These are phyloP conservation scores for Nothocercus nigrocapillus DNA, from an alignment of 2,113 vertebrate species.

Conservation along the genomic window DNA sequence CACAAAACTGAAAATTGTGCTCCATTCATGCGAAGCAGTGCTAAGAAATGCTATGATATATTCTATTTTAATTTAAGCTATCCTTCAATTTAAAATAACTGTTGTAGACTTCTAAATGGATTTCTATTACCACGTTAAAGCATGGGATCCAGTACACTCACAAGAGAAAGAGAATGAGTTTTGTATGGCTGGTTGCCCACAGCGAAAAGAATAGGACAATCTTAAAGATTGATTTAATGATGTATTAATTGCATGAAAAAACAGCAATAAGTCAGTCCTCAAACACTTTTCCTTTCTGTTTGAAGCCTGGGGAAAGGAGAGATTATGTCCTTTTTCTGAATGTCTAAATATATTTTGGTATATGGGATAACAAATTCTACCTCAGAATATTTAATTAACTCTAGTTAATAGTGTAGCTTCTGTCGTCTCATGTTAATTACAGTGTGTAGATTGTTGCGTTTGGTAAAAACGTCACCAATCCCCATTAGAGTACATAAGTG, in stretches of 20 bases:
- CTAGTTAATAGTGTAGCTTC: not conserved
- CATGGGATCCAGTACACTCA: not conserved
- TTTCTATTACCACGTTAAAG: not conserved
- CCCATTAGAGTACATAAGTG: not conserved
- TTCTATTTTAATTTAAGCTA: not conserved
- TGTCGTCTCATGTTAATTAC: not conserved
- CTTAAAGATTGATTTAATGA: not conserved
- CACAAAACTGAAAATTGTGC: not conserved
- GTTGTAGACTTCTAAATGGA: not conserved
- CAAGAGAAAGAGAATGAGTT: not conserved
- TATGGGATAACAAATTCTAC: not conserved
- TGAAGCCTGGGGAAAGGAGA: not conserved
- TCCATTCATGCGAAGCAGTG: not conserved
- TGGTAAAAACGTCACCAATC: not conserved
- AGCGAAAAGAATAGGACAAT: not conserved
- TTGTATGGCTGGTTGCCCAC: not conserved
- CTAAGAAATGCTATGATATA: not conserved
- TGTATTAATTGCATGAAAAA: not conserved
- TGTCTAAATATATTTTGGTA: not conserved
- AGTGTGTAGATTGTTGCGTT: not conserved
- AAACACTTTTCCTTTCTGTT: not conserved
- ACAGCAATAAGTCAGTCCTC: not conserved
- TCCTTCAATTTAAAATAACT: not conserved
- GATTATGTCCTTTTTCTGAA: not conserved
- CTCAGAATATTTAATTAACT: not conserved